Percentiles rank a stretch among this genome's conserved stretches.
phyloP scores from a whole-genome alignment of 2,888 invertebrate species.

The Diploptera punctata region DNA sequence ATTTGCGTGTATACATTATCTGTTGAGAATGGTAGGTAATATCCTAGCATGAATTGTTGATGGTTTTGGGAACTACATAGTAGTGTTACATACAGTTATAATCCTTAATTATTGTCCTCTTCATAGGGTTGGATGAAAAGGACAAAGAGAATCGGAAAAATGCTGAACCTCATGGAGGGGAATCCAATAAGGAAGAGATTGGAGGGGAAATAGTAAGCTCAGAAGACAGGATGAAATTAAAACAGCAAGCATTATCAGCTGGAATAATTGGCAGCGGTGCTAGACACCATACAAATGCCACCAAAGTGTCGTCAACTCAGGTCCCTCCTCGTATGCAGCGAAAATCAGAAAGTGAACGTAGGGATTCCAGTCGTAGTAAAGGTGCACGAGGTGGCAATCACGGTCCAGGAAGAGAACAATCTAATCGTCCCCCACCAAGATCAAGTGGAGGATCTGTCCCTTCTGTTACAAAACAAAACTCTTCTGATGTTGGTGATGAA shows the following conservation, averaged over 20 bases:
- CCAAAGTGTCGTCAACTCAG: conserved; percentile 35
- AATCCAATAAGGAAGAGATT: conserved; percentile 37
- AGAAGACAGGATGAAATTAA: conserved; percentile 68
- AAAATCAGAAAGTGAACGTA: conserved; percentile 38
- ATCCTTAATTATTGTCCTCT: background rate
- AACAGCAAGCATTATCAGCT: conserved; percentile 70
- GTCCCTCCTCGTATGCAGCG: conserved; percentile 44
- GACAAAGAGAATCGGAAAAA: conserved; percentile 48
- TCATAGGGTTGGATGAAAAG: conserved; percentile 39
- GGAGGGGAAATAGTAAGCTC: conserved; percentile 36
- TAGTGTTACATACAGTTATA: background rate
- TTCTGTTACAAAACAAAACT: conserved; percentile 49
- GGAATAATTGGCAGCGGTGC: conserved; percentile 63
- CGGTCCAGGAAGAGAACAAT: conserved; percentile 51
- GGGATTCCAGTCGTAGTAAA: conserved; percentile 39
- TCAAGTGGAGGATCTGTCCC: conserved; percentile 44
- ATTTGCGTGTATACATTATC: background rate
- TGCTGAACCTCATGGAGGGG: conserved; percentile 15
- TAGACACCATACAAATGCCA: conserved; percentile 47
- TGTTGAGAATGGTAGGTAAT: conserved; percentile 17
- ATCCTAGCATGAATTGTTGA: background rate
- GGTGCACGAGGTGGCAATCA: conserved; percentile 27
- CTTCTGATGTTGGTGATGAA: conserved; percentile 61
- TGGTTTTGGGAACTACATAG: background rate
- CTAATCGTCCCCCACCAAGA: conserved; percentile 50